Evolutionary conservation across 2,113 vertebrate genomes (phyloP).

Genomic region (Ia io): DNA sequence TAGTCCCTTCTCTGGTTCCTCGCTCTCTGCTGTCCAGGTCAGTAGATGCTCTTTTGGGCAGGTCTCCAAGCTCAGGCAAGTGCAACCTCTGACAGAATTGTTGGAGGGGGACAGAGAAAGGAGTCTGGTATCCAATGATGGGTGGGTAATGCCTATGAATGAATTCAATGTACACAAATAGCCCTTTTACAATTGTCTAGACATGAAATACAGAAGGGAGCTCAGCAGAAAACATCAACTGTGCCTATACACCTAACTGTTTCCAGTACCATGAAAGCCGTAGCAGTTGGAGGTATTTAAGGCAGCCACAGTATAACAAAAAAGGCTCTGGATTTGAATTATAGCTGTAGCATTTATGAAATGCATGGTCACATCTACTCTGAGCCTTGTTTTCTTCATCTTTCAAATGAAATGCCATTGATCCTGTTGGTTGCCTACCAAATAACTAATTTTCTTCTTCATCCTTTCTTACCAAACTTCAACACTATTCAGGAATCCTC

Average conservation of each 20-base stretch:
- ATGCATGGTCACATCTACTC: not conserved
- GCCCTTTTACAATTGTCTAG: conserved; percentile 52
- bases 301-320: not conserved
- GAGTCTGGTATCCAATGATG: not conserved
- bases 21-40: not conserved
- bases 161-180: conserved; percentile 44
- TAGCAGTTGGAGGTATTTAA: conserved; percentile 20
- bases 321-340: conserved; percentile 27
- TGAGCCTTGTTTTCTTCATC: not conserved
- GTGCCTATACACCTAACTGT: conserved; percentile 11
- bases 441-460: not conserved
- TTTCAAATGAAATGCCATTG: not conserved
- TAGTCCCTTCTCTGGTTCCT: not conserved
- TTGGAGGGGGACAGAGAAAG: not conserved
- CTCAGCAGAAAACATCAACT: conserved; percentile 42
- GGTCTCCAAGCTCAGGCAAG: not conserved
- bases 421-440: not conserved
- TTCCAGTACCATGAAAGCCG: conserved; percentile 8
- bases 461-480: not conserved
- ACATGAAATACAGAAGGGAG: conserved; percentile 46
- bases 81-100: not conserved
- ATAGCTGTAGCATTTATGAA: not conserved
- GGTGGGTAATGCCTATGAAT: conserved; percentile 33
- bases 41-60: not conserved
- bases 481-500: not conserved